Conservation (phyloP, 1,140 invertebrate genomes). For the Lucilia cuprina region DNA sequence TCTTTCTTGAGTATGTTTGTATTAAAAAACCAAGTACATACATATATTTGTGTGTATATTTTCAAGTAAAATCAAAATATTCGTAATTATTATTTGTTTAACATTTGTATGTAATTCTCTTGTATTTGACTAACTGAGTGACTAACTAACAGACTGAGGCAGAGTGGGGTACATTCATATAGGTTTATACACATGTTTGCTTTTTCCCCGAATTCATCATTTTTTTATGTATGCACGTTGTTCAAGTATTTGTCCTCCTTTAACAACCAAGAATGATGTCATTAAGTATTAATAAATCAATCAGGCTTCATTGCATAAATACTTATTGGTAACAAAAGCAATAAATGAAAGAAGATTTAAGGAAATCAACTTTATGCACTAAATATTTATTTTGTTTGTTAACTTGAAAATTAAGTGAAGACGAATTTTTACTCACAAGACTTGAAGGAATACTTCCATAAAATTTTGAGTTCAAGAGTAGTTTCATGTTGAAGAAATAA, state of each 20-base stretch:
- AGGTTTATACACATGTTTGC: background rate
- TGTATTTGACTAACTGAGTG: background rate
- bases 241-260: background rate
- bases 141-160: background rate
- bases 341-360: background rate
- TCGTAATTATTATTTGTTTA: slow-evolving; percentile 37
- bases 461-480: too few relatives aligned
- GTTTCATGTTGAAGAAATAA: too few relatives aligned
- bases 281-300: slow-evolving; percentile 36
- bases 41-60: too few relatives aligned
- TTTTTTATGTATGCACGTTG: background rate
- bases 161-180: background rate
- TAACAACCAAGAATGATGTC: slow-evolving; percentile 24
- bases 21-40: background rate
- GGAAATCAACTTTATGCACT: too few relatives aligned
- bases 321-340: background rate
- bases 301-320: slow-evolving; percentile 27
- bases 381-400: too few relatives aligned
- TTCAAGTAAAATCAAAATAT: slow-evolving; percentile 32
- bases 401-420: too few relatives aligned
- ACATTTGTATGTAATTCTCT: slow-evolving; percentile 16
- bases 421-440: too few relatives aligned
- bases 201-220: background rate
- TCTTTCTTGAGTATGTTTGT: background rate
- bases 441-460: too few relatives aligned